Base-by-base conservation (phyloP, 1,140 invertebrate genomes). In the Papilio polyxenes region DNA sequence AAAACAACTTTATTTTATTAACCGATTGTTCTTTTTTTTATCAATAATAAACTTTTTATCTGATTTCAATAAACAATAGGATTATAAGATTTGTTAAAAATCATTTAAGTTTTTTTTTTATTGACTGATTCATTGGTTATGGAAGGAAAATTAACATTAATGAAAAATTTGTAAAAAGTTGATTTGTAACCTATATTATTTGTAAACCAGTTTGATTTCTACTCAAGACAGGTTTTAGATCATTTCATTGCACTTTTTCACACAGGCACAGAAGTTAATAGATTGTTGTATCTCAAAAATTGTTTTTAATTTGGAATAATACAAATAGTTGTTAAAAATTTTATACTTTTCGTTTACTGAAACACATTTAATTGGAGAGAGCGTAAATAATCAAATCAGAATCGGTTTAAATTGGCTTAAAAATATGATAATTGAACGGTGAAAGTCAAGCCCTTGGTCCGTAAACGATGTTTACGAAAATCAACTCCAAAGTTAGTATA, bases 41-140 rank as follows among this genome's bases (percentile, higher is more conserved):
- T 65, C 59, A 65, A 37, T 31, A 65, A 31, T 65, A 65, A 65
- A 10, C 8, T 31, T 65, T 23, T 65, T 65, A 65, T 65, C 62
- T 31, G 62, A 65, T 65, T 65, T 37, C 62, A 65, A 65, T 37
- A 65, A 65, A 65, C 62, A 65, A 65, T 65, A 65, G 62, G 62
- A 65, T 65, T 65, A 65, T 65, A 15, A 31, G 23, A 65, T 65
- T 65, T 65, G 62, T 65, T 31, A 31, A 31, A 31, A 13, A 65
- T 65, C 62, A 31, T 23, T 65, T 65, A 31, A 31, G 62, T 31
- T 65, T 65, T 65, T 65, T 31, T 65, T 31, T 65, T 65, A 59
- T 59, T 65, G 20, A 65, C 31, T 10, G 11, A 11, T 62, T 23
- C 62, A 9, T 65, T 62, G n/a, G 15, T 53, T 8, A 53, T 53